phyloP scores from a whole-genome alignment of 2,888 invertebrate species.

The Odontocerum albicorne region DNA sequence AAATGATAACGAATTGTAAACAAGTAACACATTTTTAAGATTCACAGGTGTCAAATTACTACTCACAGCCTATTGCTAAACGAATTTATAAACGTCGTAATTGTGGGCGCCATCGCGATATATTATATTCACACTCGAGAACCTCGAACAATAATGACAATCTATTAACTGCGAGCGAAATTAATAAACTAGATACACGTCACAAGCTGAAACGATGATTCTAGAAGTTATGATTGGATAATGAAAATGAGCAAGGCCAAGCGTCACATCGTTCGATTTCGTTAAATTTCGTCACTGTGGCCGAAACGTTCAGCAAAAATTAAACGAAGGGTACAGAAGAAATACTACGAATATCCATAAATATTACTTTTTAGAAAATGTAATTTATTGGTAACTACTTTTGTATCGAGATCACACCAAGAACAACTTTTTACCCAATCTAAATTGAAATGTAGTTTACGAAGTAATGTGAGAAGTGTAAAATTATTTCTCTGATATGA shows the following conservation, averaged over 20 bases:
- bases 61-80: constrained; percentile 74
- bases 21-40: no score
- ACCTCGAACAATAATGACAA: neutral
- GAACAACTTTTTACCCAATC: no score
- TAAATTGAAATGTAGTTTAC: no score
- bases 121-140: neutral
- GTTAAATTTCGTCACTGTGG: constrained; percentile 16
- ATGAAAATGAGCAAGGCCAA: constrained; percentile 11
- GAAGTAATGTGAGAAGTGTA: no score
- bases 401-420: no score
- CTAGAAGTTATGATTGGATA: constrained; percentile 27
- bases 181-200: constrained; percentile 24
- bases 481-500: no score
- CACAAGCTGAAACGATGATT: constrained; percentile 23
- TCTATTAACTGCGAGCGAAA: neutral
- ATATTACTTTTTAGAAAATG: no score
- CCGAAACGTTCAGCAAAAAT: no score
- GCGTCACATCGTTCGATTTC: constrained; percentile 26
- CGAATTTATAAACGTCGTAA: constrained; percentile 67
- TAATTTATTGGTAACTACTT: no score
- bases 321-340: no score
- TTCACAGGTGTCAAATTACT: constrained; percentile 23
- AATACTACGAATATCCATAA: no score
- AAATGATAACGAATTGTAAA: no score
- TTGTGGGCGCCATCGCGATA: constrained; percentile 60